phyloP scores from a whole-genome alignment of 37 sponge, comb jelly and placozoan species.

The Ephydatia muelleri region DNA sequence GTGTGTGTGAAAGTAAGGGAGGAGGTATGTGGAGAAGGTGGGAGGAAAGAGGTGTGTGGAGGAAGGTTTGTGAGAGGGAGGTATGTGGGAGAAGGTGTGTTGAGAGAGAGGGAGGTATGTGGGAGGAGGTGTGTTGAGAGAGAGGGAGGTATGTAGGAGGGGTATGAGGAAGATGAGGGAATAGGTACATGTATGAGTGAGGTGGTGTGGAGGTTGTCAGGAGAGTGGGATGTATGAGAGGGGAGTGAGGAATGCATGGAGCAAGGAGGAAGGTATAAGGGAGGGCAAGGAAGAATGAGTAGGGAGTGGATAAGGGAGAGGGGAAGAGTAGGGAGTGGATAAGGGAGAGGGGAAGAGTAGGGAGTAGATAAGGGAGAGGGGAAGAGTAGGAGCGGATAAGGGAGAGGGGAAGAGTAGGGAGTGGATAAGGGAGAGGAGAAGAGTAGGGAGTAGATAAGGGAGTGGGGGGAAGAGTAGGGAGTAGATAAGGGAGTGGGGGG shows the following conservation, averaged over 20 bases:
- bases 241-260: too few species aligned
- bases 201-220: neutral
- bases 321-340: neutral
- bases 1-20: too few species aligned
- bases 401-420: neutral
- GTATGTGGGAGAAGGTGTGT: too few species aligned
- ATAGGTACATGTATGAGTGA: slow-evolving; percentile 25
- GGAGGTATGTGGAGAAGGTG: neutral
- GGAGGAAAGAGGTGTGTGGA: neutral
- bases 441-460: neutral
- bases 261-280: too few species aligned
- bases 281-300: too few species aligned
- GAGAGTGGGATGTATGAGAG: slow-evolving; percentile 7
- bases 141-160: too few species aligned
- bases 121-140: too few species aligned
- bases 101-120: too few species aligned
- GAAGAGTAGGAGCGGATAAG: too few species aligned
- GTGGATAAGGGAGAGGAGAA: neutral
- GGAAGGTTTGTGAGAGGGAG: neutral
- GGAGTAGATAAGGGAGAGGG: neutral
- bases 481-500: too few species aligned
- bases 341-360: neutral
- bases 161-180: too few species aligned
- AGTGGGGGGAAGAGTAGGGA: neutral
- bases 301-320: neutral